Percentiles rank a stretch among this genome's conserved stretches.
Evolutionary conservation across 2,797 vertebrate species (phyloP).

Genomic region (Lates japonicus): DNA sequence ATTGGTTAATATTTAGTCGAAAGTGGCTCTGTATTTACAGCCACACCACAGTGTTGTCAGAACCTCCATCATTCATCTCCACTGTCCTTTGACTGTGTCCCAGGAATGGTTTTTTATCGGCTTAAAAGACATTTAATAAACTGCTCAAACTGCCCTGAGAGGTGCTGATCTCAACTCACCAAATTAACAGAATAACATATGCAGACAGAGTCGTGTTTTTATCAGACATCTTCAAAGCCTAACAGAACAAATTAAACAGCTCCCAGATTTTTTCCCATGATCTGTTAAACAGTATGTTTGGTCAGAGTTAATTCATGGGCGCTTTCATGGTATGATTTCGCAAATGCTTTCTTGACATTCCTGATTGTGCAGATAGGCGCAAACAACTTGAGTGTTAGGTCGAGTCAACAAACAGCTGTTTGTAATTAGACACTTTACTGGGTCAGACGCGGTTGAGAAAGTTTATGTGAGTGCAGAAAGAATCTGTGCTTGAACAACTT

Average conservation of each 20-base stretch:
- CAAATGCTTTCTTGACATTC: constrained; percentile 11
- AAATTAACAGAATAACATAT: neutral
- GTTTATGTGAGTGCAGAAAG: neutral
- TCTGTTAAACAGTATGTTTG: neutral
- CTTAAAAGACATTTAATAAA: constrained; percentile 8
- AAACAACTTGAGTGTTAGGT: neutral
- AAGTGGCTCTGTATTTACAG: constrained; percentile 1
- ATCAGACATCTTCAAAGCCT: neutral
- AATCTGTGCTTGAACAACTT: too few species aligned
- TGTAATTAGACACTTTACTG: too few species aligned
- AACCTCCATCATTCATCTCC: neutral
- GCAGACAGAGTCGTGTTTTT: neutral
- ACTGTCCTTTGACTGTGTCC: neutral
- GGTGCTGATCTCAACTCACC: neutral
- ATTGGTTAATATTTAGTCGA: neutral
- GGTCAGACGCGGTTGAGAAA: neutral
- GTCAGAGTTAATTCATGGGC: neutral
- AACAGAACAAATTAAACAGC: neutral
- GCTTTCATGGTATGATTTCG: neutral
- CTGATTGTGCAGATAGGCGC: neutral
- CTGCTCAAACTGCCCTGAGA: neutral
- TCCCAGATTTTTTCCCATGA: neutral
- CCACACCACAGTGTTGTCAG: neutral
- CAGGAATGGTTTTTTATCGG: neutral
- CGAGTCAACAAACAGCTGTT: constrained; percentile 21